phyloP scores from a whole-genome alignment of 2,888 invertebrate species.

The Diaprepes abbreviatus region DNA sequence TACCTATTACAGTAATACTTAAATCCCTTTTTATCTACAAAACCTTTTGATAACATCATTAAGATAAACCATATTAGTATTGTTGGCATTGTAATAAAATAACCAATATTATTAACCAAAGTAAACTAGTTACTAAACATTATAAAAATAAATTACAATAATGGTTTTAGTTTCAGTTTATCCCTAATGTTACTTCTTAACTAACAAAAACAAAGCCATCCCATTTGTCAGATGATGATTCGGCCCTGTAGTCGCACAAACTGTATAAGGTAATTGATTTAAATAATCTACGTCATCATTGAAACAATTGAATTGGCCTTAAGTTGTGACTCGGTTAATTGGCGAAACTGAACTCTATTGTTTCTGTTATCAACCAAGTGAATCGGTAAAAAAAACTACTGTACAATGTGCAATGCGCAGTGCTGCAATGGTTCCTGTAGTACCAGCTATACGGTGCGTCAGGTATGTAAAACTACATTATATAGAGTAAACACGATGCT shows the following conservation, averaged over 20 bases:
- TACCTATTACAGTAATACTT: not conserved
- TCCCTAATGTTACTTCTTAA: not conserved
- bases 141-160: not conserved
- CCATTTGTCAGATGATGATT: not conserved
- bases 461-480: not conserved
- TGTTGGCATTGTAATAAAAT: too few species aligned
- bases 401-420: slow-evolving; percentile 5
- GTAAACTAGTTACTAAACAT: not conserved
- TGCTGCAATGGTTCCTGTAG: slow-evolving; percentile 9
- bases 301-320: slow-evolving; percentile 27
- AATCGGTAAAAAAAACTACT: not conserved
- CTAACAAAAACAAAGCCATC: not conserved
- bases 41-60: not conserved
- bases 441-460: not conserved
- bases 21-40: not conserved
- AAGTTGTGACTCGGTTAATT: slow-evolving; percentile 18
- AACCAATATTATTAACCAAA: not conserved
- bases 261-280: slow-evolving; percentile 2
- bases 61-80: not conserved
- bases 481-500: not conserved
- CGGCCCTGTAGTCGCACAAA: not conserved
- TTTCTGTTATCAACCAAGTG: not conserved
- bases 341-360: slow-evolving; percentile 19
- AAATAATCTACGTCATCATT: slow-evolving; percentile 5
- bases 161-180: not conserved